Percentiles rank a stretch among this genome's conserved stretches.
Evolutionary conservation across 2,797 vertebrate species (phyloP).

Genomic region (Dromococcyx pavoninus): DNA sequence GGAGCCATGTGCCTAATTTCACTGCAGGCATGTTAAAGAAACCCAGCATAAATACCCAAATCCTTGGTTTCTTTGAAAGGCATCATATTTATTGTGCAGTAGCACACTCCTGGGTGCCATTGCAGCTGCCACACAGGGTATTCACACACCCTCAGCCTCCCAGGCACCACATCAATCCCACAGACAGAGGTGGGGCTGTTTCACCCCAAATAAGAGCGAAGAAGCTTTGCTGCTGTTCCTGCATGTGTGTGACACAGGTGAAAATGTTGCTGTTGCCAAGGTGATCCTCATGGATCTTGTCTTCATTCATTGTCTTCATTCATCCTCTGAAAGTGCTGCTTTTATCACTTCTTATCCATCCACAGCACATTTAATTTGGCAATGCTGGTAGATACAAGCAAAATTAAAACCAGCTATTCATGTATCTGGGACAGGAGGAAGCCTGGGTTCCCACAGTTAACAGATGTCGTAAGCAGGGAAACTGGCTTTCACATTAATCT

Average conservation of each 20-base stretch:
- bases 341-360: not conserved
- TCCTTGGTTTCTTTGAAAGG: not conserved
- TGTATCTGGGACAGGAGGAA: not conserved
- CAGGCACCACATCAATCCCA: fast-evolving
- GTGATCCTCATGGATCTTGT: not conserved
- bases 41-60: not conserved
- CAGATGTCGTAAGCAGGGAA: not conserved
- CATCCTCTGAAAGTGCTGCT: not conserved
- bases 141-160: not conserved
- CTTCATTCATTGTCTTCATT: fast-evolving
- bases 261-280: not conserved
- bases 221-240: not conserved
- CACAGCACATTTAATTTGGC: not conserved
- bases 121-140: not conserved
- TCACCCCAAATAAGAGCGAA: not conserved
- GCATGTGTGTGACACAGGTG: fast-evolving
- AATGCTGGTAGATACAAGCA: not conserved
- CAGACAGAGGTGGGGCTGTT: not conserved
- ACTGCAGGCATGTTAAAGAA: not conserved
- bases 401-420: not conserved
- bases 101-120: not conserved
- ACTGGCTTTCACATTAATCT: not conserved
- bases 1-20: not conserved
- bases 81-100: fast-evolving
- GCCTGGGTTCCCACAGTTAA: not conserved